phyloP scores from a whole-genome alignment of 2,797 vertebrate genomes.

The Ceyx erithaca region DNA sequence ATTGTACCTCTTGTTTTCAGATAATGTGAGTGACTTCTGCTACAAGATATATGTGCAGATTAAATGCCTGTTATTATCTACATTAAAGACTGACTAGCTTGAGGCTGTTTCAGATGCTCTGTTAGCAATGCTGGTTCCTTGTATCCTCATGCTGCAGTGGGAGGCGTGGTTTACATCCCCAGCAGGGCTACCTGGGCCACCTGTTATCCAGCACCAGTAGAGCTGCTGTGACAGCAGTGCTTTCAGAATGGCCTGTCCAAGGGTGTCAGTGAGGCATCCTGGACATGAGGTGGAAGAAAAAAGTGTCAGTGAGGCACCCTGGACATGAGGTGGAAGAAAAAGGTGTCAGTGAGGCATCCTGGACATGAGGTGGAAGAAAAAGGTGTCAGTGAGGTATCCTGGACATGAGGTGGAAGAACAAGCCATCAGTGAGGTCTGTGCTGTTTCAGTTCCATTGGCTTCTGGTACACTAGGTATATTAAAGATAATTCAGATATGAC shows the following conservation, averaged over 20 bases:
- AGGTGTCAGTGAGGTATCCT: background rate
- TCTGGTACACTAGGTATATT: slow-evolving; percentile 1
- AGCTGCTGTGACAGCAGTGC: background rate
- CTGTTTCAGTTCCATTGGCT: background rate
- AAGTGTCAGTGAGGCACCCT: background rate
- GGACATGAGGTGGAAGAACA: background rate
- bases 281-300: background rate
- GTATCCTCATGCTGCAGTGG: fast-evolving
- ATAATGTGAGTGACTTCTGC: fast-evolving
- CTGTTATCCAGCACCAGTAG: background rate
- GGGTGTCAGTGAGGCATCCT: background rate
- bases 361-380: background rate
- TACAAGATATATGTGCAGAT: background rate
- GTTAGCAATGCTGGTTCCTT: background rate
- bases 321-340: background rate
- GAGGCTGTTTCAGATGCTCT: background rate
- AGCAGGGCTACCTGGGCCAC: background rate
- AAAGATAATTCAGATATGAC: slow-evolving; percentile 44
- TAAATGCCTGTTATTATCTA: background rate
- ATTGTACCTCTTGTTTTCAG: fast-evolving
- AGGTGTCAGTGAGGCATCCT: background rate
- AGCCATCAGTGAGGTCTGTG: background rate
- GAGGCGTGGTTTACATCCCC: background rate
- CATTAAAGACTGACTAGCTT: background rate
- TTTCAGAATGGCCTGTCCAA: background rate